A percentile compares a stretch with the other conserved stretches of the same genome.
Conservation (phyloP, 35 echinoderm and acorn worm species). For the Nesometra sesokonis region DNA sequence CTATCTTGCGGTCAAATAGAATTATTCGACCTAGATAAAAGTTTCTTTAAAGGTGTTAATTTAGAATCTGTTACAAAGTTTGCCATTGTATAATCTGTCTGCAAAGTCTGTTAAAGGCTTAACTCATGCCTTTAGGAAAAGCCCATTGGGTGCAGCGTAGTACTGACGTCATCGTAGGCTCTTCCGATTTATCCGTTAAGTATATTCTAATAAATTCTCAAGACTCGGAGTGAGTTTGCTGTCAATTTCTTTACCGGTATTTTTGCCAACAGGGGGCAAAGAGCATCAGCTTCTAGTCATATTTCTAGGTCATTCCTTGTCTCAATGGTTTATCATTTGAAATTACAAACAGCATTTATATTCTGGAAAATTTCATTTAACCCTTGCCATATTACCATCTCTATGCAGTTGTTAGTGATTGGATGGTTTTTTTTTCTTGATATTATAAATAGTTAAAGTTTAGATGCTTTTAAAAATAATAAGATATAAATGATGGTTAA, state of each 20-base stretch:
- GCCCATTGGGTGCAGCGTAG: neutral
- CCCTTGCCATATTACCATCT: too few relatives aligned
- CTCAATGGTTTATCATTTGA: neutral
- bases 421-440: too few relatives aligned
- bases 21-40: neutral
- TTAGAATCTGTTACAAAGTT: neutral
- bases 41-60: neutral
- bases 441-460: too few relatives aligned
- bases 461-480: too few relatives aligned
- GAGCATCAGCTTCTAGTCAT: neutral
- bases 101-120: neutral
- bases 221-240: neutral
- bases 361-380: too few relatives aligned
- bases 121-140: neutral
- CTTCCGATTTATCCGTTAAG: neutral
- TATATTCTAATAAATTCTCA: neutral
- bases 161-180: neutral
- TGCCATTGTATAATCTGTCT: neutral
- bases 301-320: neutral
- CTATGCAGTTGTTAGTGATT: too few relatives aligned
- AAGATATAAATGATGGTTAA: too few relatives aligned
- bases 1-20: neutral
- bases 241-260: neutral
- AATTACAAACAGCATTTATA: neutral
- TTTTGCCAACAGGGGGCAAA: neutral